Percentiles rank a stretch among this genome's conserved stretches.
These are phyloP conservation scores for Scatophagus argus DNA, from an alignment of 2,113 vertebrate species.

Conservation along the genomic window DNA sequence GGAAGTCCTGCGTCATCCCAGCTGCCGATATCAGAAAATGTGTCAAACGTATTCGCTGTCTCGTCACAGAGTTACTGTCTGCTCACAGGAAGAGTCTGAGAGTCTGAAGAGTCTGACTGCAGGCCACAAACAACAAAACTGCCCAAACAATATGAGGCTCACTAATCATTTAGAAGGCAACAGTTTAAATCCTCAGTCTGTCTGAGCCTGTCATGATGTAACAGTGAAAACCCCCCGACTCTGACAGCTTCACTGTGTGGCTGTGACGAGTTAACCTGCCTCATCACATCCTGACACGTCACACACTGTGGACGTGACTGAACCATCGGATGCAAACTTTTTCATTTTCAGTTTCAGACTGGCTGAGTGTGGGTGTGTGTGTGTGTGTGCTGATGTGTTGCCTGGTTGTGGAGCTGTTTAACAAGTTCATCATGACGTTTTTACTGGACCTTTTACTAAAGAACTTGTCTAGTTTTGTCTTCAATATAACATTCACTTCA, in stretches of 20 bases:
- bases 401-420: no score
- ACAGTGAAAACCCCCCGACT: neutral
- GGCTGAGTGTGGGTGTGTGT: no score
- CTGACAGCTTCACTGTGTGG: neutral
- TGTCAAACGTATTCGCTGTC: no score
- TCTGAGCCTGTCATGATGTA: neutral
- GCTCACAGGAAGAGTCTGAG: neutral
- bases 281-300: constrained; percentile 25
- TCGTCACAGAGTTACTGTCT: neutral
- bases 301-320: constrained; percentile 26
- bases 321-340: neutral
- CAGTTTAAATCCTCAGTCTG: neutral
- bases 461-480: no score
- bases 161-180: neutral
- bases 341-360: neutral
- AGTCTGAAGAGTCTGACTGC: no score
- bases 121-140: no score
- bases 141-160: no score
- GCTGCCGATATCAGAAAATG: neutral
- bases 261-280: neutral
- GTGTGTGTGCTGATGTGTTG: no score
- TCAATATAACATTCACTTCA: no score
- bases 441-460: no score
- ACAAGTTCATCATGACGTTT: no score
- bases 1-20: constrained; percentile 8